Evolutionary conservation across 1,140 invertebrate genomes (phyloP).

Genomic region (Eulimnadia texana): DNA sequence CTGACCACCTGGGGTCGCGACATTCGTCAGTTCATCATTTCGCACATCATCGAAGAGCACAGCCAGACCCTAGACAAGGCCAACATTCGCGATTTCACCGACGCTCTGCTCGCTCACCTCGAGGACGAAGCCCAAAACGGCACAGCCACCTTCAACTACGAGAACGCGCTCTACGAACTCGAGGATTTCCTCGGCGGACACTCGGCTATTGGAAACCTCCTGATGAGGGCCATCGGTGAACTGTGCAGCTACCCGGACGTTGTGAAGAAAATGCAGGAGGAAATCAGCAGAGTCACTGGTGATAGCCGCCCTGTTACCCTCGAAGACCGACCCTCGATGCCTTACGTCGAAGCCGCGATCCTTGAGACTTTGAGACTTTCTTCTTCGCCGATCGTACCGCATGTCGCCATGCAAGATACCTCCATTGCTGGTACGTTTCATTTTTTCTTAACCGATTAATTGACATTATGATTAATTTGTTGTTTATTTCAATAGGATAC

Average conservation of each 20-base stretch:
- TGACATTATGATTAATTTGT: neutral
- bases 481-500: constrained; percentile 35
- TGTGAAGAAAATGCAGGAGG: constrained; percentile 45
- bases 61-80: constrained; percentile 20
- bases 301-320: constrained; percentile 36
- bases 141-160: constrained; percentile 14
- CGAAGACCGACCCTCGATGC: constrained; percentile 48
- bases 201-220: constrained; percentile 66
- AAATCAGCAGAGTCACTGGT: constrained; percentile 45
- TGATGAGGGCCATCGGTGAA: constrained; percentile 55
- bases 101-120: constrained; percentile 51
- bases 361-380: constrained; percentile 61
- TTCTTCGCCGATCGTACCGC: constrained; percentile 78
- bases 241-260: constrained; percentile 42
- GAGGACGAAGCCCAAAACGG: constrained; percentile 33
- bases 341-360: constrained; percentile 68
- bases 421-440: constrained; percentile 42
- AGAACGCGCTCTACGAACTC: constrained; percentile 20
- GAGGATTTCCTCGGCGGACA: constrained; percentile 62
- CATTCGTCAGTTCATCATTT: constrained; percentile 58
- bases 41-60: constrained; percentile 42
- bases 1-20: constrained; percentile 48
- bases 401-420: constrained; percentile 63
- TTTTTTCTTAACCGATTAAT: neutral
- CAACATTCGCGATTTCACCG: constrained; percentile 46